A percentile compares a stretch with the other conserved stretches of the same genome.
These are phyloP conservation scores for Apodemus agrarius DNA, from an alignment of 2,797 vertebrate genomes.

Conservation along the genomic window DNA sequence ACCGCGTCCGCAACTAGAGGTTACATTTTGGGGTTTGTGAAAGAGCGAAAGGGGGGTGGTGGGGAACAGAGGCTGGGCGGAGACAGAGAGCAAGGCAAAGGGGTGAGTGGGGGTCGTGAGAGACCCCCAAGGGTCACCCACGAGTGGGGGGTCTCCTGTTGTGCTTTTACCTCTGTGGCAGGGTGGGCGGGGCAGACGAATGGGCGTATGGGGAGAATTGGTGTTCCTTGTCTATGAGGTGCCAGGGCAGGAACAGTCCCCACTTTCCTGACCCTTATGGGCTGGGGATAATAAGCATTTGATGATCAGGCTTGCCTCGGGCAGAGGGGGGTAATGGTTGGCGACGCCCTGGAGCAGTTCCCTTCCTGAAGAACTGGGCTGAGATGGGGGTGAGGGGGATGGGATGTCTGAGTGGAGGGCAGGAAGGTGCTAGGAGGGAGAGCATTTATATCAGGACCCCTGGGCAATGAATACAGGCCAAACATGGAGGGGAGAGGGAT, in stretches of 20 bases:
- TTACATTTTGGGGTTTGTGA: constrained; percentile 74
- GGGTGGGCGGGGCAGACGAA: constrained; percentile 1
- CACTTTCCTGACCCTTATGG: constrained; percentile 9
- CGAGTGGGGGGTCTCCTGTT: constrained; percentile 85
- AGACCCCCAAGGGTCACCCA: constrained; percentile 84
- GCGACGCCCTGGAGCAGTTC: neutral
- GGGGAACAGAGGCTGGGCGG: constrained; percentile 57
- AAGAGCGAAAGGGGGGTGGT: neutral
- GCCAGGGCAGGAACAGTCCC: constrained; percentile 14
- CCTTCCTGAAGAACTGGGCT: neutral
- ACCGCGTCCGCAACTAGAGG: constrained; percentile 83
- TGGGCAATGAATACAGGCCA: constrained; percentile 10
- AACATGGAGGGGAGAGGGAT: neutral
- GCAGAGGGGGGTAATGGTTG: neutral
- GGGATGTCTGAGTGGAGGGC: neutral
- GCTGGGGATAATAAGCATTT: constrained; percentile 22
- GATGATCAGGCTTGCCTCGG: neutral
- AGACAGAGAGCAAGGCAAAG: constrained; percentile 74
- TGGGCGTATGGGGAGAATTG: neutral
- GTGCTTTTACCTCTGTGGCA: constrained; percentile 85
- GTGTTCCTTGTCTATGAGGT: constrained; percentile 64
- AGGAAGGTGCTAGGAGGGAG: neutral
- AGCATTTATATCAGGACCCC: neutral
- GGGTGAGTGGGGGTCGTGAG: constrained; percentile 61
- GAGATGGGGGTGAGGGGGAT: neutral